Percentiles rank a stretch among this genome's conserved stretches.
Conservation (phyloP, 2,797 vertebrate species). For the Vultur gryphus region DNA sequence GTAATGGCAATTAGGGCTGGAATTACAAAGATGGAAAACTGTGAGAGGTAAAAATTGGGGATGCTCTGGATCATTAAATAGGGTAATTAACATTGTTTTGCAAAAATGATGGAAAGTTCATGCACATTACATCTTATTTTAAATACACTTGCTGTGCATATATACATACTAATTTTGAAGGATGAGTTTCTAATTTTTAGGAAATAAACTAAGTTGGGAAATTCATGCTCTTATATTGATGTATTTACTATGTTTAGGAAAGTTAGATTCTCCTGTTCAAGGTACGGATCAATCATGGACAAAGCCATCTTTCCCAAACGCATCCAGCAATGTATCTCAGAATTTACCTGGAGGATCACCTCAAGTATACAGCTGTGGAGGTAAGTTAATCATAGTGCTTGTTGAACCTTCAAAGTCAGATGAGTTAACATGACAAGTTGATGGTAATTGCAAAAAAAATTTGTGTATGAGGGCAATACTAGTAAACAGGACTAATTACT, state of each 20-base stretch:
- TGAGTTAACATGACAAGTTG: not conserved
- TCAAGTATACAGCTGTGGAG: not conserved
- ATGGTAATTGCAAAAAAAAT: not conserved
- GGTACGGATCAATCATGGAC: not conserved
- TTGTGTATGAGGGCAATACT: not conserved
- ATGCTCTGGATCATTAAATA: not conserved
- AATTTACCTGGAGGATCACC: not conserved
- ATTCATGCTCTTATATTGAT: not conserved
- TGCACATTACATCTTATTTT: slow-evolving; percentile 4
- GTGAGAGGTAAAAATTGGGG: not conserved
- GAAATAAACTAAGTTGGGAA: not conserved
- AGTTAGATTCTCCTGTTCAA: not conserved
- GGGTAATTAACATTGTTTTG: slow-evolving; percentile 30
- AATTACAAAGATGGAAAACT: slow-evolving; percentile 7
- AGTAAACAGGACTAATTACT: not conserved
- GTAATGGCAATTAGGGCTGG: not conserved
- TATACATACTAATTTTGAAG: not conserved
- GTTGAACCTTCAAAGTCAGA: not conserved
- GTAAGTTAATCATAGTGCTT: not conserved
- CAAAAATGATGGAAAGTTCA: slow-evolving; percentile 17
- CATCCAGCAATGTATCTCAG: not conserved
- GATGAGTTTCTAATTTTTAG: not conserved
- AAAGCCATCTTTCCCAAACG: not conserved
- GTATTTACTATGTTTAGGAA: not conserved
- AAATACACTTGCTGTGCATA: not conserved